Evolutionary conservation across 2,797 vertebrate species (phyloP), one percentile per base, ranked within the genome.

Genomic region (Karalla daura): DNA sequence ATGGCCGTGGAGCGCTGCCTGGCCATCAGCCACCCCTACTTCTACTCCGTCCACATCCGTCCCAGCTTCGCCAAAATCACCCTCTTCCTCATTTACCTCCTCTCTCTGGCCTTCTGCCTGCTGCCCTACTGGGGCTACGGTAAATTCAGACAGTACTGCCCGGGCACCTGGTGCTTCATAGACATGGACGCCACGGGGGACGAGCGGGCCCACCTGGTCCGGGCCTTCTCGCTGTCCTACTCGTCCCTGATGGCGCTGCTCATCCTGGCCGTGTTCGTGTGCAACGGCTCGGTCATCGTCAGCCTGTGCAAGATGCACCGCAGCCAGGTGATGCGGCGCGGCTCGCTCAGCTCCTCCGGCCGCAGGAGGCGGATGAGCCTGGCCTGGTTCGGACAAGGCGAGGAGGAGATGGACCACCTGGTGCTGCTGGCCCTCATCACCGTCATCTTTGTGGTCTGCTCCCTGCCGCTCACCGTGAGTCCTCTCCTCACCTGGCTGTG

Each of bases 81-180:
- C 0, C 92, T 98, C 15, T 86, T 95, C 0, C 74, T 88, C 33
- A 88, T 94, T 85, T 97, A 96, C 36, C 17, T 91, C 35, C 94
- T 96, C 68, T 94, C 94, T 3, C 49, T 88, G 2, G 51, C 65
- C 10, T 96, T 97, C 81, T 97, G 96, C 64, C 58, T 93, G 0
- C 54, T 97, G 87, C 96, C 96, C 0, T 90, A 93, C 63, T 1
- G 74, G 1, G 95, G 94, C 20, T 88, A 91, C 0, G 96, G 96
- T 2, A 88, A 88, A 10, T 94, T 95, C 78, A 91, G 94, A 73
- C 95, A 96, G 87, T 97, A 96, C 68, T 95, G 95, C 41, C 96
- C 96, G 0, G 96, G 96, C 5, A 97, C 95, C 0, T 98, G 96
- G 96, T 97, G 96, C 72, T 98, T 96, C 78, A 94, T 98, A 33